Conservation (phyloP, 2,797 vertebrate species). For the Oophaga sylvatica region DNA sequence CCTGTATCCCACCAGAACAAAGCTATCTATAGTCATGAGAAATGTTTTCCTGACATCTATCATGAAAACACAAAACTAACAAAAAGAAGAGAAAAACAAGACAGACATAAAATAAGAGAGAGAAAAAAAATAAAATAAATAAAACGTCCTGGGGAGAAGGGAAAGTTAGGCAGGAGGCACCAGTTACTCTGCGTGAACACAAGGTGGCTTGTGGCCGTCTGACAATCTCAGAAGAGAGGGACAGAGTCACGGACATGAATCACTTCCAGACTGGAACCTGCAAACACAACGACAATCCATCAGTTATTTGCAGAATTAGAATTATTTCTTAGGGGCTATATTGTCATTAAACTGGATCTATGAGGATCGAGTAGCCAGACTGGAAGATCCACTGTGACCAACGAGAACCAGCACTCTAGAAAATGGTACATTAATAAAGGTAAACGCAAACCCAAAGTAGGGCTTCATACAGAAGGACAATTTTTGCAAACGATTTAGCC, state of each 20-base stretch:
- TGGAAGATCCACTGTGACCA: neutral
- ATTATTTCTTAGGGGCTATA: neutral
- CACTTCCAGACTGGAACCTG: constrained; percentile 55
- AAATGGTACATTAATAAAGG: neutral
- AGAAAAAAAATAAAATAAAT: constrained; percentile 54
- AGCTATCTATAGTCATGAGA: constrained; percentile 72
- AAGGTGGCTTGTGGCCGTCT: constrained; percentile 55
- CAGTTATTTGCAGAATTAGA: neutral
- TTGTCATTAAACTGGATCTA: neutral
- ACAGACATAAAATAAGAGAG: constrained; percentile 62
- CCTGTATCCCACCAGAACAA: constrained; percentile 73
- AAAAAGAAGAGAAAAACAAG: constrained; percentile 69
- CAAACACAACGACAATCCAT: constrained; percentile 3
- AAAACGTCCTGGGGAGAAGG: constrained; percentile 61
- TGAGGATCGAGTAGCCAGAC: too few species aligned
- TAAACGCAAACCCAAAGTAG: neutral
- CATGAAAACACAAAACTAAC: constrained; percentile 75
- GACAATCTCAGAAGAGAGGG: constrained; percentile 51
- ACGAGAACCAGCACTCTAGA: neutral
- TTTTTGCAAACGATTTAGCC: too few species aligned
- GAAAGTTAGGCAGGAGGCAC: constrained; percentile 53
- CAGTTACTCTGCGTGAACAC: constrained; percentile 51
- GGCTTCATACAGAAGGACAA: too few species aligned
- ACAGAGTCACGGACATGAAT: constrained; percentile 49
- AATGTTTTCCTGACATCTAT: constrained; percentile 72